These are phyloP conservation scores for Labia minor DNA, from an alignment of 2,888 invertebrate genomes.

Conservation along the genomic window DNA sequence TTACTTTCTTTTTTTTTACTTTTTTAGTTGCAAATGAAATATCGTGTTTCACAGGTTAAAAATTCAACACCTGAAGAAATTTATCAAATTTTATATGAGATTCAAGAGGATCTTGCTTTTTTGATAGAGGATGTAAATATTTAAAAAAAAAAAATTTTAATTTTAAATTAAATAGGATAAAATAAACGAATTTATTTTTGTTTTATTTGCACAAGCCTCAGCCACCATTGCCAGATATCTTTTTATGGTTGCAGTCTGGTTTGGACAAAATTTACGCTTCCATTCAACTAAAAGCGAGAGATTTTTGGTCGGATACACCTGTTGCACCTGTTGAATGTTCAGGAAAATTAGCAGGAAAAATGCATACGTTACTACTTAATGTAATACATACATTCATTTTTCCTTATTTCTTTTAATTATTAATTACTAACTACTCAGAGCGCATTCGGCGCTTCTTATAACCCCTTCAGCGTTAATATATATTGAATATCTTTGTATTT, in stretches of 20 bases:
- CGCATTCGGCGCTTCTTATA: too few relatives aligned
- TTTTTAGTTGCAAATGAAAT: neutral
- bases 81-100: neutral
- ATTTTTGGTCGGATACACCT: neutral
- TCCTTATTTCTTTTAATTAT: too few relatives aligned
- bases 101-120: neutral
- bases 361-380: neutral
- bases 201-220: conserved; percentile 44
- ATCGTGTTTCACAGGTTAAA: neutral
- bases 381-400: too few relatives aligned
- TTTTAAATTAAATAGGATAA: neutral
- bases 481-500: too few relatives aligned
- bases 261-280: neutral
- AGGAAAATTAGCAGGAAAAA: neutral
- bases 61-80: neutral
- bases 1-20: neutral
- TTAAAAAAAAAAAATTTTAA: too few relatives aligned
- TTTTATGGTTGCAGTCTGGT: conserved; percentile 43
- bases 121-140: neutral
- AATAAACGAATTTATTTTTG: too few relatives aligned
- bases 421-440: too few relatives aligned
- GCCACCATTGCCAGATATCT: conserved; percentile 45
- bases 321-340: neutral
- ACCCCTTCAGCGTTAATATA: too few relatives aligned
- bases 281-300: neutral